Base-by-base conservation (phyloP, 1,140 invertebrate genomes). In the Geopemphigus sp. region DNA sequence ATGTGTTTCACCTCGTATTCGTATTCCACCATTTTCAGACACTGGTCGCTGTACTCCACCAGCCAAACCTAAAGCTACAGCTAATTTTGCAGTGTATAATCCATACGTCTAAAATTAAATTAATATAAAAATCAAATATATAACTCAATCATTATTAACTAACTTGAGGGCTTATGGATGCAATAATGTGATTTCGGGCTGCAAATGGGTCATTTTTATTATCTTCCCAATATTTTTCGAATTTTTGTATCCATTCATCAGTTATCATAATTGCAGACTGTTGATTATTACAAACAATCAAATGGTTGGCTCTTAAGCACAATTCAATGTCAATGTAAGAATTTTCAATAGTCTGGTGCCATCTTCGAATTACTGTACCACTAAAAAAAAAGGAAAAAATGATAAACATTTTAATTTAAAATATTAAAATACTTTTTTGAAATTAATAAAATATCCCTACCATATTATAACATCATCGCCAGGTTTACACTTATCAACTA, bases 401-500 rank as follows among this genome's bases (percentile, higher is more conserved):
- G 29, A 54, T 15, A 81, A 10, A 63, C 29, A 56, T 50, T 63
- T 29, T 15, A 63, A 19, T 32, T 63, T 4, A 32, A 32, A 61
- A 29, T 61, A 61, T 5, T 14, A 17, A n/a, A 29, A 6, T 61
- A 29, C 15, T 29, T 64, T 32, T 39, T 39, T 39, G 32, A 39
- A 39, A 8, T 39, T 39, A 4, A 39, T 4, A 39, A n/a, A 3
- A 39, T 17, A 39, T 53, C 84, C 84, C 84, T 86, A 95, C 94
- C 91, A 92, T 61, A 96, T 89, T 82, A 90, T 89, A 17, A 97
- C 89, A 89, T 94, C 91, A 88, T 96, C 94, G 15, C 95, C 95
- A 81, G 95, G 93, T 85, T 94, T 94, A 85, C 94, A 95, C 73
- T 86, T 86, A 85, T 96, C 94, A 2, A 96, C 93, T 15, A 97